Evolutionary conservation across 2,113 vertebrate species (phyloP).

Genomic region (Xiphophorus couchianus): DNA sequence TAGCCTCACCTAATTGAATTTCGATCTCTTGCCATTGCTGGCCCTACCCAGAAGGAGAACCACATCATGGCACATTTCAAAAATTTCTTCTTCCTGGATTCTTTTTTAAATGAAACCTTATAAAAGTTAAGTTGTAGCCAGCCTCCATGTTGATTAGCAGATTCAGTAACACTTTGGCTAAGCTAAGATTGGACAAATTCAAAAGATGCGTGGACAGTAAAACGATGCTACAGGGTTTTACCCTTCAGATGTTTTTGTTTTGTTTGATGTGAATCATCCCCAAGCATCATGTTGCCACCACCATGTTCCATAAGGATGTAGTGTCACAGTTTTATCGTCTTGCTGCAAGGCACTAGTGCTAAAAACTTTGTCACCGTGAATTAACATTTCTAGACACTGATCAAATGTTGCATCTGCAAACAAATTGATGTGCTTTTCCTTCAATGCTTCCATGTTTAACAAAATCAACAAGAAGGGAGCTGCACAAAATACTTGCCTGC

Average conservation of each 20-base stretch:
- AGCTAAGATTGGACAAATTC: too few species aligned
- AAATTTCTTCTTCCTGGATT: too few species aligned
- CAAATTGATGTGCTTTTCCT: not conserved
- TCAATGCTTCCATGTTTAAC: conserved; percentile 7
- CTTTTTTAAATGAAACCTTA: too few species aligned
- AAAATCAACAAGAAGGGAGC: conserved; percentile 10
- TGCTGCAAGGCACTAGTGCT: not conserved
- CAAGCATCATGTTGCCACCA: not conserved
- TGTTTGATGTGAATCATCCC: not conserved
- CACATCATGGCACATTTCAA: too few species aligned
- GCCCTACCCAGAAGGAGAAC: too few species aligned
- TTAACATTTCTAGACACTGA: not conserved
- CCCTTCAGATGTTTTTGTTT: not conserved
- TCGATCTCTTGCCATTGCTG: too few species aligned
- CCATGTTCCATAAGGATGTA: not conserved
- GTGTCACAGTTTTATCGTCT: not conserved
- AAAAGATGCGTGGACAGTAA: too few species aligned
- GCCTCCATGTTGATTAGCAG: too few species aligned
- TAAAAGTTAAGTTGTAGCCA: too few species aligned
- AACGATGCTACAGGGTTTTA: not conserved
- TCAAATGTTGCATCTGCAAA: not conserved
- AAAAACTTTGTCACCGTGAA: not conserved
- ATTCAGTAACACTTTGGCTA: too few species aligned
- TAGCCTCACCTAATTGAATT: too few species aligned
- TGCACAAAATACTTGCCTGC: conserved; percentile 18